Evolutionary conservation across 92 coral and sea anemone species (phyloP), one percentile per base, ranked within the genome.

Genomic region (Porites rus): DNA sequence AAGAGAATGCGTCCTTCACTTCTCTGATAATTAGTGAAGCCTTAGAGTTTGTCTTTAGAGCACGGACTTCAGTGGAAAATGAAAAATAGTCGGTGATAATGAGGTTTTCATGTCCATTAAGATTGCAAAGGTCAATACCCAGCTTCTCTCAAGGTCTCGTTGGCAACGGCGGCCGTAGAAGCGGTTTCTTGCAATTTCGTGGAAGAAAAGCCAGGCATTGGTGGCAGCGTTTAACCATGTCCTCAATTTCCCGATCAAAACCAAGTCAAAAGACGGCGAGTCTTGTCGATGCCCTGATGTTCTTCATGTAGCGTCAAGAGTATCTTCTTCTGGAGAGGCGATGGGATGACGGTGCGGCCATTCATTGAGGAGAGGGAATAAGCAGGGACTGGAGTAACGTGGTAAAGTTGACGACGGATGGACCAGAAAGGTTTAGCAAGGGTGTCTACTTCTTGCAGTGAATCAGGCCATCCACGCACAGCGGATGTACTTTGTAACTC

Each of bases 231-330:
- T 92, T 83, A 8, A 88, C 86, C 90, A 88, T 84, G 19, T 66
- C 77, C n/a, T 46, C 38, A 28, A 92, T 88, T 56, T 89, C 78
- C 20, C 74, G 74, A 8, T 70, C 67, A 86, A 88, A 68, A 19
- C 78, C 87, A 50, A 91, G 94, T 89, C 94, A 91, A 51, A 50
- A 88, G 12, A 91, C 80, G 31, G 73, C 86, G 85, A 58, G 83
- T 80, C 63, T 71, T 70, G 31, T 89, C 93, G 25, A 82, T 82
- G n/a, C 93, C 90, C 84, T 84, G 80, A 77, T 92, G 92, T 64
- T 88, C 89, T 61, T 75, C 75, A 75, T 92, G 91, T 25, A 92
- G 73, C 61, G 81, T 58, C 22, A 58, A 43, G 24, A 90, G 63
- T 87, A 93, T 92, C 53, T 88, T 88, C 52, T 56, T 58, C 56